phyloP scores from a whole-genome alignment of 2,797 vertebrate species.

The Chloroceryle amazona region DNA sequence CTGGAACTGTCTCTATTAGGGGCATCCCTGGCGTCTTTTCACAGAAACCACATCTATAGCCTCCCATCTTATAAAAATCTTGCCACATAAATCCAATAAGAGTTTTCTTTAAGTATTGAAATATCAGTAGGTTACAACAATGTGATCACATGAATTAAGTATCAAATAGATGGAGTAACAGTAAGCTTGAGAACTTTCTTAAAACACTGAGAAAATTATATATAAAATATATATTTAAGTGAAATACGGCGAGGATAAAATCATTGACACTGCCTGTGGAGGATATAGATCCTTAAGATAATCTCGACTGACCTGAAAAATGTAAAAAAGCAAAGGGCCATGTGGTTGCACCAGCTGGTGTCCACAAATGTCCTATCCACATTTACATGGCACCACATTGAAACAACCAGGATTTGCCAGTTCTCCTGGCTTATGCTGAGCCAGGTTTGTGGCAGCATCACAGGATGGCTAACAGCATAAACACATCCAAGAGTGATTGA shows the following conservation, averaged over 20 bases:
- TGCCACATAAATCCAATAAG: background rate
- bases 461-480: background rate
- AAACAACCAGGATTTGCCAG: background rate
- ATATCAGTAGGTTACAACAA: background rate
- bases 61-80: background rate
- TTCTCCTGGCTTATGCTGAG: background rate
- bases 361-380: background rate
- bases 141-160: background rate
- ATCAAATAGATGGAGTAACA: background rate
- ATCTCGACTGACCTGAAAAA: constrained; percentile 29
- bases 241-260: background rate
- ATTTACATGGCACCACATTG: background rate
- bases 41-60: background rate
- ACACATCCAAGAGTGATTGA: background rate
- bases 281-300: background rate
- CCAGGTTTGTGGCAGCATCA: background rate
- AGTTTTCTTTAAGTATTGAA: background rate
- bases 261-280: background rate
- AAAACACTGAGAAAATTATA: background rate
- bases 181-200: background rate
- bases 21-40: background rate
- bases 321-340: background rate
- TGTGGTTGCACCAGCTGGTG: background rate
- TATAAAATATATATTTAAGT: too few relatives aligned
- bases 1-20: background rate